Base-by-base conservation (phyloP, 2,797 vertebrate genomes). In the Propithecus perrieri region DNA sequence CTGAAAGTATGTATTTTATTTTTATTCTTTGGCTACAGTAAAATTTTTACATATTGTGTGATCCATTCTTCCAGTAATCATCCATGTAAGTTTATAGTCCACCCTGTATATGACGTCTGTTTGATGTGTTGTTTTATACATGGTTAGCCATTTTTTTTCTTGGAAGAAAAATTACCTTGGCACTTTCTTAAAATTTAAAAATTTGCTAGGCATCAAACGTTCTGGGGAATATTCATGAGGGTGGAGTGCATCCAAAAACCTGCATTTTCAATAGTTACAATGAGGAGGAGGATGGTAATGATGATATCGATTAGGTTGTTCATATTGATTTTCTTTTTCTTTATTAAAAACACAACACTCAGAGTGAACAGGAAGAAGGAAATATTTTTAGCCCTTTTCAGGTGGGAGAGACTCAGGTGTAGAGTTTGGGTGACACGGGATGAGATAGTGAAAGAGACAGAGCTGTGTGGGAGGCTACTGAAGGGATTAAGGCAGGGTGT, bases 91-190 rank as follows among this genome's bases (percentile, higher is more conserved):
- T 26, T 83, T 96, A 86, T 72, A 92, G 30, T 94, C 43, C 33
- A 84, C 5, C 38, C 30, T 48, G 67, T 11, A 20, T 38, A 76
- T 5, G 22, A 89, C 28, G 78, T 67, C 43, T 69, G 15, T 81
- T 61, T 96, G 72, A 57, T 79, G 50, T 24, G 5, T 35, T 43
- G 4, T 75, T 95, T 94, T 46, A 93, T 81, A 79, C 92, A 95
- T 91, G 87, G 33, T 72, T 79, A 81, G 26, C 72, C 30, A 69
- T 28, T 86, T 94, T 72, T 53, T 59, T 76, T 46, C 48, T 89
- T 83, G 61, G 72, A 89, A 89, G 80, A 94, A 93, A 85, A 95
- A 91, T 72, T 85, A 80, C 28, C 22, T 89, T 93, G 86, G 81
- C 2, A 89, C 50, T 95, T 26, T 90, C 46, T 35, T 57, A 94